Evolutionary conservation across 2,797 vertebrate genomes (phyloP), one percentile per base, ranked within the genome.

Genomic region (Bufotes viridis): DNA sequence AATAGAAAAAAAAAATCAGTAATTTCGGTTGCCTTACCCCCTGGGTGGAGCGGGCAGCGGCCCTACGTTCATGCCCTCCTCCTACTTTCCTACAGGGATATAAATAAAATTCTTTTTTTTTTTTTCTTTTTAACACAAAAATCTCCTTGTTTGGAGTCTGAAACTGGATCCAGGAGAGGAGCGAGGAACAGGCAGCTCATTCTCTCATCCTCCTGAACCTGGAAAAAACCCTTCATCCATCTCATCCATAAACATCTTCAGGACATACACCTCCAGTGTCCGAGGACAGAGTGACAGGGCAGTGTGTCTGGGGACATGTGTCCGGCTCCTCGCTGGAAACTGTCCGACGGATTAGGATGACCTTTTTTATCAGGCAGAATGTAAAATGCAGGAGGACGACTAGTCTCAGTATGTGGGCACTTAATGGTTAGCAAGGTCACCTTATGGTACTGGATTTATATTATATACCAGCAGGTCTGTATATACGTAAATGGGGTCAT

Each of bases 21-120:
- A 42, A 26, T 75, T 75, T 60, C 58, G 63, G 14, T 22, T 29
- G 17, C 29, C 84, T 89, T 86, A 89, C 88, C 88, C 86, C 79
- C n/a, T 60, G 17, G 34, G 55, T 29, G 51, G 49, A 22, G 79
- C 74, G 87, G 78, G 51, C 26, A 22, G 79, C 74, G 87, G 78
- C 91, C 65, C 65, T 87, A 90, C 87, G 70, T 86, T 67, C 82
- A 84, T 86, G 89, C 87, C 89, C 87, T 60, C 88, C 87, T 83
- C 89, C 92, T 91, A 89, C 82, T 87, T 89, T 91, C 87, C 91
- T 84, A 90, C 90, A 78, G 91, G 79, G 81, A 90, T 85, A 87
- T 61, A 85, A 90, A 78, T 67, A 85, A 20, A 91, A 60, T 72
- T 82, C 75, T 78, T 82, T 75, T 74, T 29, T 0, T 83, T 84